A percentile compares a stretch with the other conserved stretches of the same genome.
Conservation (phyloP, 1,140 invertebrate genomes). For the Scylla paramamosain region DNA sequence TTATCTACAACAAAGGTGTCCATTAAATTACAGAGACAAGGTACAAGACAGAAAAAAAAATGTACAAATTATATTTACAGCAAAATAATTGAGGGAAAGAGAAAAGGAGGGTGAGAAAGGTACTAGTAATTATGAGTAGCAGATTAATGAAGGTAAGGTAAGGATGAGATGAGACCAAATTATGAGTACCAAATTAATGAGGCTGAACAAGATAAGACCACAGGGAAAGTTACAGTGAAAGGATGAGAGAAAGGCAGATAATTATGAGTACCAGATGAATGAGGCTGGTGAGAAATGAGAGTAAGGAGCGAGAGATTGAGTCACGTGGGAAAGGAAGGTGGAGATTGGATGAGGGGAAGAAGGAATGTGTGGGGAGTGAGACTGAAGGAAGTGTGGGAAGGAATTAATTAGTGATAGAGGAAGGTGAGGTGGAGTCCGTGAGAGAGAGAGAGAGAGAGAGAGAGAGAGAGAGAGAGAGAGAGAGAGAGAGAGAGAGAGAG, state of each 20-base stretch:
- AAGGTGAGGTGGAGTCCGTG: neutral
- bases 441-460: constrained; percentile 41
- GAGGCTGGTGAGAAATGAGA: neutral
- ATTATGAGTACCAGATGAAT: neutral
- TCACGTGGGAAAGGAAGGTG: neutral
- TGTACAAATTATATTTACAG: too few relatives aligned
- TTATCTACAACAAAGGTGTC: too few relatives aligned
- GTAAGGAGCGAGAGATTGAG: neutral
- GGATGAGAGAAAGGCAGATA: neutral
- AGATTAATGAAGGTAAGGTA: too few relatives aligned
- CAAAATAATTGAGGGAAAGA: too few relatives aligned
- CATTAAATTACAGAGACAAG: too few relatives aligned
- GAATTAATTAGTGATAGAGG: neutral
- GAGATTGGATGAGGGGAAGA: neutral
- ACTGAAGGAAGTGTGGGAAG: neutral
- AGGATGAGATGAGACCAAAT: too few relatives aligned
- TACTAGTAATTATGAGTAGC: too few relatives aligned
- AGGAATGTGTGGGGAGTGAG: neutral
- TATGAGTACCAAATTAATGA: too few relatives aligned
- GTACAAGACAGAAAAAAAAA: too few relatives aligned
- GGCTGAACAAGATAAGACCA: too few relatives aligned
- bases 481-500: constrained; percentile 39
- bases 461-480: constrained; percentile 43
- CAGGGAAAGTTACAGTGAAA: neutral
- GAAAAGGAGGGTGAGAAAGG: too few relatives aligned